Conservation (phyloP, 2,797 vertebrate species). For the Babyrousa celebensis region DNA sequence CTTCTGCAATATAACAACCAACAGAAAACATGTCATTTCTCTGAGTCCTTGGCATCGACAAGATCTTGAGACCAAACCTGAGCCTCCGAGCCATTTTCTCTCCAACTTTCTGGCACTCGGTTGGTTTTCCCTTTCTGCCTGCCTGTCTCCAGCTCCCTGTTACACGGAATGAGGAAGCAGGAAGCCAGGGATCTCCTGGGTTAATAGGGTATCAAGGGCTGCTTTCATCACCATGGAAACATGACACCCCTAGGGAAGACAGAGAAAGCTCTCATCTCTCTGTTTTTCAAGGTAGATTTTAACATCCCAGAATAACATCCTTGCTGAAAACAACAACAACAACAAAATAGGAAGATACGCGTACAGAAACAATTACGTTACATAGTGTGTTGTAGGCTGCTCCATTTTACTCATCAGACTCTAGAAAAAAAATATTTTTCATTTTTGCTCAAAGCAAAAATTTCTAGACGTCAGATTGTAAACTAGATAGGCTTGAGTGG, state of each 20-base stretch:
- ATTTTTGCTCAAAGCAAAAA: conserved; percentile 27
- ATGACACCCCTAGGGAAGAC: not conserved
- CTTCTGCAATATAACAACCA: not conserved
- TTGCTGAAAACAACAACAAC: conserved; percentile 67
- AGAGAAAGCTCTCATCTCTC: conserved; percentile 44
- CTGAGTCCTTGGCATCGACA: not conserved
- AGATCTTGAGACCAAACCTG: not conserved
- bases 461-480: conserved; percentile 17
- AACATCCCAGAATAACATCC: conserved; percentile 18
- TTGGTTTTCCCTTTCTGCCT: not conserved
- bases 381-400: not conserved
- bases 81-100: not conserved
- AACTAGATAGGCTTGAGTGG: not conserved
- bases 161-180: conserved; percentile 72
- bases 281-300: conserved; percentile 60
- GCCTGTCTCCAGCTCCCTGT: not conserved
- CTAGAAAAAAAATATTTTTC: not conserved
- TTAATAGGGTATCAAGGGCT: conserved; percentile 59
- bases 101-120: fast-evolving
- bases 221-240: conserved; percentile 74
- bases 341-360: not conserved
- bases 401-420: not conserved
- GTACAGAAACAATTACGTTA: not conserved
- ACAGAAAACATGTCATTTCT: not conserved
- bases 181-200: conserved; percentile 18